Percentiles rank a stretch among this genome's conserved stretches.
Evolutionary conservation across 2,888 invertebrate genomes (phyloP).

Genomic region (Geotrupes spiniger): DNA sequence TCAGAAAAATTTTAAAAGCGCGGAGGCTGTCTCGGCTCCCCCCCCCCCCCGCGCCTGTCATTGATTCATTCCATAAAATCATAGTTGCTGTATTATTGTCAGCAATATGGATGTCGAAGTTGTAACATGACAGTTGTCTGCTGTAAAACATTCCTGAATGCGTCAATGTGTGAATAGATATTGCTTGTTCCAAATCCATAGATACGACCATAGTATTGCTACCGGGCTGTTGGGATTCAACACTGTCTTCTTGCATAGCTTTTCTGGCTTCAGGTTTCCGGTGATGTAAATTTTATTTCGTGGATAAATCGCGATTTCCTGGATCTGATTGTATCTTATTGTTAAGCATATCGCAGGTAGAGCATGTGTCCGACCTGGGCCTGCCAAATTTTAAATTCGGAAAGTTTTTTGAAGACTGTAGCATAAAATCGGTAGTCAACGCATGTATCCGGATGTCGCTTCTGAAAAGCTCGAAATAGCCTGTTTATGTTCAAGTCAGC

Average conservation of each 20-base stretch:
- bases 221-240: background rate
- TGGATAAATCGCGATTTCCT: too few relatives aligned
- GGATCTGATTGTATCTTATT: background rate
- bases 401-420: too few relatives aligned
- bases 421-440: too few relatives aligned
- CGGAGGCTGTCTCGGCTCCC: too few relatives aligned
- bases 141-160: background rate
- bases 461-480: background rate
- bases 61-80: too few relatives aligned
- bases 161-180: background rate
- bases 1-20: too few relatives aligned
- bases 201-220: background rate
- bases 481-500: background rate
- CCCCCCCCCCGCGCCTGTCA: too few relatives aligned
- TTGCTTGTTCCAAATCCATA: slow-evolving; percentile 7
- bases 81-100: background rate
- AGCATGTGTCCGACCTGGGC: background rate
- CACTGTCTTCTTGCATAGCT: background rate
- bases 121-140: slow-evolving; percentile 6
- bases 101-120: slow-evolving; percentile 4
- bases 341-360: background rate
- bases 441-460: too few relatives aligned
- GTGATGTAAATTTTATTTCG: too few relatives aligned
- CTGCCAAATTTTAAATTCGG: background rate
- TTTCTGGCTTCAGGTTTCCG: too few relatives aligned